phyloP scores from a whole-genome alignment of 2,888 invertebrate genomes.

The Ennomos quercinarius region DNA sequence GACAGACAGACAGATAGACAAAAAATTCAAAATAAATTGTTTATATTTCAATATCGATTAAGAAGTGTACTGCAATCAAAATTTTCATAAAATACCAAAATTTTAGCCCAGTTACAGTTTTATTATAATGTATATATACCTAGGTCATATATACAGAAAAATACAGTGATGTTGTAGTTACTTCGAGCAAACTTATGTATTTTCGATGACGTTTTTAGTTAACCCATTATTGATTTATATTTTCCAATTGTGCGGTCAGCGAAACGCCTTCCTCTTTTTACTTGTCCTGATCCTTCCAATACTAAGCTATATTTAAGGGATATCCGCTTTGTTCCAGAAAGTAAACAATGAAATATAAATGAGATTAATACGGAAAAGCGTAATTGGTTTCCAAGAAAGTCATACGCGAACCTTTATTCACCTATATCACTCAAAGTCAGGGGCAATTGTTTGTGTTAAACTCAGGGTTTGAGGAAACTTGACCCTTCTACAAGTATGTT shows the following conservation, averaged over 20 bases:
- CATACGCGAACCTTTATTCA: conserved; percentile 19
- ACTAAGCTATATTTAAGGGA: conserved; percentile 68
- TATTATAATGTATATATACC: too few relatives aligned
- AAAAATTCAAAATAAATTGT: too few relatives aligned
- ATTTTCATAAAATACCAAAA: too few relatives aligned
- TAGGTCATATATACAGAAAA: not conserved
- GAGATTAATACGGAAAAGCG: conserved; percentile 52
- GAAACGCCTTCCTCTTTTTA: not conserved
- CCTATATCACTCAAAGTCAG: conserved; percentile 23
- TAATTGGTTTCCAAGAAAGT: conserved; percentile 41
- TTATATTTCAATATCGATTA: too few relatives aligned
- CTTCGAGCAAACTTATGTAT: too few relatives aligned
- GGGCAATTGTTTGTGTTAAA: conserved; percentile 6
- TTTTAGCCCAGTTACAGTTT: too few relatives aligned
- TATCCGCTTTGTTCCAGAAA: conserved; percentile 64
- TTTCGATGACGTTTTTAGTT: too few relatives aligned
- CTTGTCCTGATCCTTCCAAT: conserved; percentile 30
- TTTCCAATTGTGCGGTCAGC: too few relatives aligned
- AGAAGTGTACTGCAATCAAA: too few relatives aligned
- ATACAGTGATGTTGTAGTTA: too few relatives aligned
- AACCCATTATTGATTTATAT: too few relatives aligned
- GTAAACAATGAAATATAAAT: conserved; percentile 71
- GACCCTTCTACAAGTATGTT: conserved; percentile 1
- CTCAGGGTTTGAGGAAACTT: conserved; percentile 5
- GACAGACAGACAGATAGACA: too few relatives aligned